A percentile compares a stretch with the other conserved stretches of the same genome.
Evolutionary conservation across 2,113 vertebrate genomes (phyloP).

Genomic region (Gavia stellata): DNA sequence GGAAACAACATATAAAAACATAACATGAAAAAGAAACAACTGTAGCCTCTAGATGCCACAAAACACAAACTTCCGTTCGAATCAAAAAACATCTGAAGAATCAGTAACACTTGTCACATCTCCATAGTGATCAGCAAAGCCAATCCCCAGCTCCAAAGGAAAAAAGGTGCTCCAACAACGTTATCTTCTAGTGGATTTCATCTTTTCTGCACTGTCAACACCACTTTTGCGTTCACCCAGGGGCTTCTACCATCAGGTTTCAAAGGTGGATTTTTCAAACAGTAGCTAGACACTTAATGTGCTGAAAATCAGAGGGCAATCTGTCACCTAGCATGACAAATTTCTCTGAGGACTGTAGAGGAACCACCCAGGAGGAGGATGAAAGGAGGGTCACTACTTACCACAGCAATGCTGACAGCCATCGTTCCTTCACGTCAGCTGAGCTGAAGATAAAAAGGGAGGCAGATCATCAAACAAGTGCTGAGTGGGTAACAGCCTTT

Average conservation of each 20-base stretch:
- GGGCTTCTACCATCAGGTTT: not conserved
- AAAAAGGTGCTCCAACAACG: not conserved
- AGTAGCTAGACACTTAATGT: not conserved
- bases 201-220: not conserved
- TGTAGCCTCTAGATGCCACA: not conserved
- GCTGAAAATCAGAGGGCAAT: not conserved
- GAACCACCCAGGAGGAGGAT: not conserved
- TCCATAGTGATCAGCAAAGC: not conserved
- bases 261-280: not conserved
- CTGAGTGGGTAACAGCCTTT: not conserved
- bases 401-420: constrained; percentile 71
- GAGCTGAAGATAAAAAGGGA: constrained; percentile 69
- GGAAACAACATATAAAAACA: not conserved
- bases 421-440: constrained; percentile 71
- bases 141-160: not conserved
- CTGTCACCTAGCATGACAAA: not conserved
- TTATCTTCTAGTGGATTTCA: not conserved
- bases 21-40: not conserved
- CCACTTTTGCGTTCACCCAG: not conserved
- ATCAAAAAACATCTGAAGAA: not conserved
- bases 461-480: constrained; percentile 18
- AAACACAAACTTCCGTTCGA: not conserved
- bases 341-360: not conserved
- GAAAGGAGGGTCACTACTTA: constrained; percentile 51
- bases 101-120: not conserved